phyloP scores from a whole-genome alignment of 2,888 invertebrate species.

The Imbricaverruca yamaguchii region DNA sequence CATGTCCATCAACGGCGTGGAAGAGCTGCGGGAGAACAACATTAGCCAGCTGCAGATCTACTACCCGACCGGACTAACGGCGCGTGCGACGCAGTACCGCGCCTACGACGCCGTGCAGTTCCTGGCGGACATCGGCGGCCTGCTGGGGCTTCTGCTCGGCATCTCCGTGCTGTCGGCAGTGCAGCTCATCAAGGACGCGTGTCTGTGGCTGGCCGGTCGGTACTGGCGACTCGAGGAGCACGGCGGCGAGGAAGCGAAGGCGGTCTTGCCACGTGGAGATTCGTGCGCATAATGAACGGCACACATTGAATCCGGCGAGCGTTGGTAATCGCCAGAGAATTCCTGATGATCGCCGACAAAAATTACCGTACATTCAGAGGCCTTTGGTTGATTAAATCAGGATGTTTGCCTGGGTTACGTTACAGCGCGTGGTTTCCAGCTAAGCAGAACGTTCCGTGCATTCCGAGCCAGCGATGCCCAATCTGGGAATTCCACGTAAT shows the following conservation, averaged over 20 bases:
- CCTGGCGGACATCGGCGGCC: conserved; percentile 11
- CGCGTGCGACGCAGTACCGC: not conserved
- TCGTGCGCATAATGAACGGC: too few relatives aligned
- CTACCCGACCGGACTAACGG: conserved; percentile 12
- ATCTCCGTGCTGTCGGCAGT: not conserved
- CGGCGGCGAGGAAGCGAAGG: not conserved
- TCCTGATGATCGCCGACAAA: too few relatives aligned
- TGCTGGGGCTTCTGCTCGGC: conserved; percentile 13
- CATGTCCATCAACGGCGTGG: not conserved
- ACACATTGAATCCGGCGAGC: too few relatives aligned
- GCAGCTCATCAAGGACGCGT: not conserved
- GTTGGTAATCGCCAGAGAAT: too few relatives aligned
- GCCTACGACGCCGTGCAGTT: conserved; percentile 1
- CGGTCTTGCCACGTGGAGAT: too few relatives aligned
- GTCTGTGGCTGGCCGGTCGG: not conserved
- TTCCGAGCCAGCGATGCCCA: too few relatives aligned
- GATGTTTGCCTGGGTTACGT: too few relatives aligned
- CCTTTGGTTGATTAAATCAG: too few relatives aligned
- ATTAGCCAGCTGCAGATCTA: conserved; percentile 1
- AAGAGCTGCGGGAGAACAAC: not conserved
- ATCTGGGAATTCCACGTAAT: too few relatives aligned
- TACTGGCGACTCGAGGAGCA: not conserved
- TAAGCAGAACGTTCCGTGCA: too few relatives aligned
- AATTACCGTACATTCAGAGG: too few relatives aligned
- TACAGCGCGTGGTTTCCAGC: too few relatives aligned